Base-by-base conservation (phyloP, 2,113 vertebrate species). In the Eulemur macaco region DNA sequence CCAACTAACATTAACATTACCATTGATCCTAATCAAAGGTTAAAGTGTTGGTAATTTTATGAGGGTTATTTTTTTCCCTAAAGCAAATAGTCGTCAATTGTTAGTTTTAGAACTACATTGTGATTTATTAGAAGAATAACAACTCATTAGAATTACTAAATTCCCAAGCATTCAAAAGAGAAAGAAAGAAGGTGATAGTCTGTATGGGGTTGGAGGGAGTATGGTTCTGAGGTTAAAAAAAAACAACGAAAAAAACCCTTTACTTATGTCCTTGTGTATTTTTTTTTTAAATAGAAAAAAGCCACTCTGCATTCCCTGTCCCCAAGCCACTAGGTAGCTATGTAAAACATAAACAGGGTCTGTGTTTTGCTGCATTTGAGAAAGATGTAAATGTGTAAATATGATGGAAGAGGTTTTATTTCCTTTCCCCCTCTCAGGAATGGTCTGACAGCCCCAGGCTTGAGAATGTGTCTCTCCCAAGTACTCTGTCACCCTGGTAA, bases 401-500 rank as follows among this genome's bases (percentile, higher is more conserved):
- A 73, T 97, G 96, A 98, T 97, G 96, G 97, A 97, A 97, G 95
- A 96, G 93, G 71, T 87, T 98, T 98, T 95, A 66, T 97, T 95
- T 97, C 94, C 80, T 90, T 60, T 81, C 54, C 96, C 96, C 97
- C 97, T 98, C 97, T 97, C 96, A 98, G 98, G 98, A 98, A 98
- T 96, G 98, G 97, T 96, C 98, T 99, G 98, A 98, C 98, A 98
- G 98, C 98, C 98, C 98, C 98, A 98, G 98, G 98, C 98, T 98
- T 95, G 98, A 98, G 98, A 98, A 97, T 98, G 98, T 98, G 98
- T 98, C 98, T 99, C 98, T 99, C 98, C 98, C 98, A 99, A 98
- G 98, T 98, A 97, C 98, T 98, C 98, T 98, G 98, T 98, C 98
- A 98, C 98, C 99, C 99, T 98, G 98, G 99, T 99, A 99, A 99